These are phyloP conservation scores for Venustoraphidia nigricollis DNA, from an alignment of 2,888 invertebrate genomes.

Conservation along the genomic window DNA sequence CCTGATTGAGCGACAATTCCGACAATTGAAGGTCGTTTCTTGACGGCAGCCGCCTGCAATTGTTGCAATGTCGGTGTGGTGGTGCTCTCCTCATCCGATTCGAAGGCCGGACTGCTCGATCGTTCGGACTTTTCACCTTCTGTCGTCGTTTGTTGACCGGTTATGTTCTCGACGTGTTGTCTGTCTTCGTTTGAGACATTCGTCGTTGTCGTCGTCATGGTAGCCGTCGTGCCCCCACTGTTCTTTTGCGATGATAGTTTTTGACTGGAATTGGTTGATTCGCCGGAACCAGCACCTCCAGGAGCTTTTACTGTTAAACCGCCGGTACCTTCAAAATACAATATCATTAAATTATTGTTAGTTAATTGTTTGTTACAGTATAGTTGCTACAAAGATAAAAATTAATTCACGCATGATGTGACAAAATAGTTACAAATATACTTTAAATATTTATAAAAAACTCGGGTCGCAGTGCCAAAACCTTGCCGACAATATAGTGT, in stretches of 20 bases:
- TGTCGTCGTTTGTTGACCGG: slow-evolving; percentile 16
- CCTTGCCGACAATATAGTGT: no score
- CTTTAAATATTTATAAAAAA: no score
- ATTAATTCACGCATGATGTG: no score
- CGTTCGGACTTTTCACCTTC: slow-evolving; percentile 57
- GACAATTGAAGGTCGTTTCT: slow-evolving; percentile 49
- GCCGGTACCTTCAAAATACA: neutral
- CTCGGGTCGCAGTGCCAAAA: no score
- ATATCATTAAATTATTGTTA: no score
- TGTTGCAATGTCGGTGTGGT: slow-evolving; percentile 23
- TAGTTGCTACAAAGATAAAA: no score
- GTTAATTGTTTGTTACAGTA: no score
- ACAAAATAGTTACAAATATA: no score
- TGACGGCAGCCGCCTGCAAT: slow-evolving; percentile 24
- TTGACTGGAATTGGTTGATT: slow-evolving; percentile 40
- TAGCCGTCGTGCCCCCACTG: slow-evolving; percentile 38
- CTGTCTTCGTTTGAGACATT: slow-evolving; percentile 17
- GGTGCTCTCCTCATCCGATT: slow-evolving; percentile 83
- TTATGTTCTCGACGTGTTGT: slow-evolving; percentile 17
- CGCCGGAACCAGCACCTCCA: slow-evolving; percentile 28
- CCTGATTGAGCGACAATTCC: slow-evolving; percentile 55
- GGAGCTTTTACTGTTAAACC: slow-evolving; percentile 10
- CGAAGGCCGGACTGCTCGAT: slow-evolving; percentile 86
- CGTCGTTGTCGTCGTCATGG: slow-evolving; percentile 33
- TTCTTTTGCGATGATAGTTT: slow-evolving; percentile 42